These are phyloP conservation scores for Keiferia lycopersicella DNA, from an alignment of 2,888 invertebrate species.

Conservation along the genomic window DNA sequence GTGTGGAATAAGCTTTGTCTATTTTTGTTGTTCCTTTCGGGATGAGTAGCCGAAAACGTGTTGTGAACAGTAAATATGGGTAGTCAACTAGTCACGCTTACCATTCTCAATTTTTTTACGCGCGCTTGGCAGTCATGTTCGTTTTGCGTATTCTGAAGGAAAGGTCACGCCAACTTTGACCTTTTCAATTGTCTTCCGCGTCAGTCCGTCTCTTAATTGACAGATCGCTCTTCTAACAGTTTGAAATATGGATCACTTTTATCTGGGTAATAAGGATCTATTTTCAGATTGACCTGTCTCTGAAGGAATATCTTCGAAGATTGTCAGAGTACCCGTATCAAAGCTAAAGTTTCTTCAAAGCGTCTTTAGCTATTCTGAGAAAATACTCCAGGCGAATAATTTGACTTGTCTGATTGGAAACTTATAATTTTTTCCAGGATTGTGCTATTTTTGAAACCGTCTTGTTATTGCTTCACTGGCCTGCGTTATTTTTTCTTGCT, in stretches of 20 bases:
- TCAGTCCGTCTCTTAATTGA: background rate
- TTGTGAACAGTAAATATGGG: slow-evolving; percentile 22
- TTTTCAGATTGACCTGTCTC: background rate
- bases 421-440: no score
- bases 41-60: slow-evolving; percentile 23
- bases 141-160: background rate
- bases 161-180: background rate
- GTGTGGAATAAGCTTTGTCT: slow-evolving; percentile 36
- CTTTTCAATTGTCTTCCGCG: slow-evolving; percentile 4
- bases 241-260: background rate
- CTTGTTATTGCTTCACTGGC: no score
- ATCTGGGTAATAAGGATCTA: background rate
- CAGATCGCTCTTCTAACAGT: background rate
- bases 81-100: slow-evolving; percentile 4
- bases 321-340: background rate
- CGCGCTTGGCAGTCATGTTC: slow-evolving; percentile 4
- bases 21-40: slow-evolving; percentile 31
- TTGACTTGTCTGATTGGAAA: background rate
- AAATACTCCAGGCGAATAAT: background rate
- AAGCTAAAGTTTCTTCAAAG: background rate
- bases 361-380: background rate
- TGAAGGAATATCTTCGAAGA: background rate
- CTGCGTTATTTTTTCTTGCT: no score
- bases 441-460: no score
- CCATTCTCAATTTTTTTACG: background rate